Conservation (phyloP, 2,113 vertebrate species). For the Plotosus lineatus region DNA sequence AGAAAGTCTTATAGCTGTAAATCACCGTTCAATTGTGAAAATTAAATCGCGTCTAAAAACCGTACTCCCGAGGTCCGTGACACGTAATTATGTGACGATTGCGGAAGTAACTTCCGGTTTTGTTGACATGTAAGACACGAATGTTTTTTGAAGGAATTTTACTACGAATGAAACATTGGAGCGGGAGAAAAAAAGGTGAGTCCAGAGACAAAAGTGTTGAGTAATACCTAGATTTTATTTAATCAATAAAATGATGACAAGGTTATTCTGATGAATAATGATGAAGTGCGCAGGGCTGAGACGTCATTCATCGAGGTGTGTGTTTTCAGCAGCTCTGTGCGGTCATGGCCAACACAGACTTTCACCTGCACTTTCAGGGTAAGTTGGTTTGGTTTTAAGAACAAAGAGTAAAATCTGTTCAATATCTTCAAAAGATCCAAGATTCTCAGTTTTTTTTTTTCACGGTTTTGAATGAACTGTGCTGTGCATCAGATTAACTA, state of each 20-base stretch:
- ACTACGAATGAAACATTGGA: background rate
- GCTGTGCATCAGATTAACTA: no score
- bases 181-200: background rate
- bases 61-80: background rate
- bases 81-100: background rate
- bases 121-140: background rate
- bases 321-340: background rate
- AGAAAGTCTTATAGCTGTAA: background rate
- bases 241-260: background rate
- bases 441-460: no score
- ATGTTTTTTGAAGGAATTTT: background rate
- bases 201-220: background rate
- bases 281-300: background rate
- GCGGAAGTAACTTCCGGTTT: slow-evolving; percentile 17
- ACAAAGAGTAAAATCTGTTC: no score
- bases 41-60: background rate
- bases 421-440: no score
- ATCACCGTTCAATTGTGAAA: no score
- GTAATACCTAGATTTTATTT: background rate
- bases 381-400: background rate
- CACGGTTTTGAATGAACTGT: no score
- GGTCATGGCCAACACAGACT: slow-evolving; percentile 46
- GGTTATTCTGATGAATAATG: no score
- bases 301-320: background rate
- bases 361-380: slow-evolving; percentile 78